Base-by-base conservation (phyloP, 2,888 invertebrate species). In the Neoaliturus tenellus region DNA sequence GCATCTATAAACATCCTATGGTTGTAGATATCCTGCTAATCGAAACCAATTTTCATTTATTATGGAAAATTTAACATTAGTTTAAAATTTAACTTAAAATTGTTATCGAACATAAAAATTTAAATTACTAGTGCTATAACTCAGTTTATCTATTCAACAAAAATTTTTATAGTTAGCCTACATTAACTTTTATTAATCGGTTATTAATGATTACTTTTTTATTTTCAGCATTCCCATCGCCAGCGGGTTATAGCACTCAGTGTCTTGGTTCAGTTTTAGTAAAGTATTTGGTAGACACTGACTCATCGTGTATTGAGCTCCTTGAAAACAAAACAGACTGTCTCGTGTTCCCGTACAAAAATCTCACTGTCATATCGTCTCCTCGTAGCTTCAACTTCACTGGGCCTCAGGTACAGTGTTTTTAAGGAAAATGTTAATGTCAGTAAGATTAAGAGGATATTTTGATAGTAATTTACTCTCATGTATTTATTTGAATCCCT, bases 201-300 rank as follows among this genome's bases (percentile, higher is more conserved):
- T n/a, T n/a, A n/a, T n/a, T n/a, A n/a, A n/a, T n/a, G n/a, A n/a
- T n/a, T n/a, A n/a, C n/a, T n/a, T 39, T 12, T 39, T 25, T 33
- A 33, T 69, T 82, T 83, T n/a, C 20, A 85, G 85, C n/a, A 12
- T 55, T 83, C 31, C 85, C 85, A 25, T 39, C 67, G 17, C 14
- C 71, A 44, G 33, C 62, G n/a, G 80, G 62, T 17, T 73, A 71
- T 33, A 78, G 78, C 14, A 39, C 81, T 23, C 20, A 62, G 12
- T 85, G 85, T 55, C 35, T 55, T 3, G 31, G 62, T 33, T 69
- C 41, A n/a, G 51, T 69, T 48, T 0, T 35, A 28, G n/a, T 75
- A 0, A 39, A 41, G 31, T 85, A 81, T 44, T 48, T 85, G 33
- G 41, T 55, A 73, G 67, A 85, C 44, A 20, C 51, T 23, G 71